These are phyloP conservation scores for Arnoldichthys spilopterus DNA, from an alignment of 2,797 vertebrate species.

Conservation along the genomic window DNA sequence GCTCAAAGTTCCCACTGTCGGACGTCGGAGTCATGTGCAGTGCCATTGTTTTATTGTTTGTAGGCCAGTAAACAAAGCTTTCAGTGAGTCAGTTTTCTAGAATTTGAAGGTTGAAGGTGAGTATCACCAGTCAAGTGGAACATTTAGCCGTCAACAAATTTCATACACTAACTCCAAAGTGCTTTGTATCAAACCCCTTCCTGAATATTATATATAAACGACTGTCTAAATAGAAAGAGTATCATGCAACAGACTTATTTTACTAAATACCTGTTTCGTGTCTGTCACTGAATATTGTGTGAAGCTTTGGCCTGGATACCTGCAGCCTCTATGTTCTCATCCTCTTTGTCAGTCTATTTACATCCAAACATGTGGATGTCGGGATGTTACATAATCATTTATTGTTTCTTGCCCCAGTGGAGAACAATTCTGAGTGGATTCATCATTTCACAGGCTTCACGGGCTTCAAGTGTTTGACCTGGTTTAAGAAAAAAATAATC, in stretches of 20 bases:
- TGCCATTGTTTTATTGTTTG: constrained; percentile 18
- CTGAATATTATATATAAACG: background rate
- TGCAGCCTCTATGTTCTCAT: background rate
- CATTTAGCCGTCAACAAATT: background rate
- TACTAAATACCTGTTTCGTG: background rate
- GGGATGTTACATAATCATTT: background rate
- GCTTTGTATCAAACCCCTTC: background rate
- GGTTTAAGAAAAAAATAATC: background rate
- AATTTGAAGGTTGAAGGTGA: background rate
- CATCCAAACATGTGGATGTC: background rate
- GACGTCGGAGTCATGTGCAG: background rate
- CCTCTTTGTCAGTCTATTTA: background rate
- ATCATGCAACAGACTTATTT: background rate
- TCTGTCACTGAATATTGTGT: too few relatives aligned
- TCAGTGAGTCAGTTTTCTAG: background rate
- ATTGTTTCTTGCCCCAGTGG: background rate
- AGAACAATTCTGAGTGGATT: too few relatives aligned
- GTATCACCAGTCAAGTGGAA: background rate
- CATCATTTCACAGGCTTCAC: background rate
- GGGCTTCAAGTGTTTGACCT: background rate
- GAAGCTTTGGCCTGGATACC: background rate
- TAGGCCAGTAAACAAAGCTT: constrained; percentile 3
- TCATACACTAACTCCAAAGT: background rate
- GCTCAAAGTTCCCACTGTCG: background rate
- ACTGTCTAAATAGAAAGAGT: background rate